Conservation (phyloP, 1,140 invertebrate genomes). For the Leptopilina boulardi region DNA sequence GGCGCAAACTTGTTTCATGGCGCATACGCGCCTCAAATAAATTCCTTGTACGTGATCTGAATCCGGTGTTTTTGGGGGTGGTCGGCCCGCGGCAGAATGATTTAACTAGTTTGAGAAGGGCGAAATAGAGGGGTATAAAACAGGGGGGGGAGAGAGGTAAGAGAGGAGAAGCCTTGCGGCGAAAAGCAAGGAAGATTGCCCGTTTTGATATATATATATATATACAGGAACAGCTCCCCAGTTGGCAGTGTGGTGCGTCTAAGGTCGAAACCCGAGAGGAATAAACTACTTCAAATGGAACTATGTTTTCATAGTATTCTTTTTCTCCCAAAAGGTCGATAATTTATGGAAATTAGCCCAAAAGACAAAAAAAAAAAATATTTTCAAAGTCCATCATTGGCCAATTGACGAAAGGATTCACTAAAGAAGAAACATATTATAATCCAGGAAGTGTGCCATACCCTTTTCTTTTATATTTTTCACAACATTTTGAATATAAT, state of each 20-base stretch:
- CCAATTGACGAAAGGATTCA: too few relatives aligned
- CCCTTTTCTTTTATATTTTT: neutral
- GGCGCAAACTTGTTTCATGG: conserved; percentile 34
- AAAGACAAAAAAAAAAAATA: too few relatives aligned
- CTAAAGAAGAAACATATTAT: too few relatives aligned
- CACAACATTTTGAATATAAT: neutral
- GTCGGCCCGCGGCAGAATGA: conserved; percentile 52
- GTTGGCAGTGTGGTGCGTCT: conserved; percentile 15
- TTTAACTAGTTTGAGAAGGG: conserved; percentile 54
- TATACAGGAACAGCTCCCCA: conserved; percentile 31
- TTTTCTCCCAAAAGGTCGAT: neutral
- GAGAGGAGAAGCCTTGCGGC: conserved; percentile 42
- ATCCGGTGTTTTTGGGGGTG: conserved; percentile 42
- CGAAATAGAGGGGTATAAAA: too few relatives aligned
- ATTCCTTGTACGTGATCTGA: conserved; percentile 52
- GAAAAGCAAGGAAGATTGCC: conserved; percentile 45
- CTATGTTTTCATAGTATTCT: conserved; percentile 15
- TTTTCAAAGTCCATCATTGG: too few relatives aligned
- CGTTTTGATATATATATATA: conserved; percentile 9
- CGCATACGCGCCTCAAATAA: conserved; percentile 49
- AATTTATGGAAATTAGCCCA: conserved; percentile 3
- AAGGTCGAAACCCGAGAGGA: conserved; percentile 26
- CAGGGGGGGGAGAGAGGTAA: conserved; percentile 35
- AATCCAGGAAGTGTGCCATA: too few relatives aligned
- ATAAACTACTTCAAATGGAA: neutral